Evolutionary conservation across 2,113 vertebrate genomes (phyloP), one percentile per base, ranked within the genome.

Genomic region (Okapia johnstoni): DNA sequence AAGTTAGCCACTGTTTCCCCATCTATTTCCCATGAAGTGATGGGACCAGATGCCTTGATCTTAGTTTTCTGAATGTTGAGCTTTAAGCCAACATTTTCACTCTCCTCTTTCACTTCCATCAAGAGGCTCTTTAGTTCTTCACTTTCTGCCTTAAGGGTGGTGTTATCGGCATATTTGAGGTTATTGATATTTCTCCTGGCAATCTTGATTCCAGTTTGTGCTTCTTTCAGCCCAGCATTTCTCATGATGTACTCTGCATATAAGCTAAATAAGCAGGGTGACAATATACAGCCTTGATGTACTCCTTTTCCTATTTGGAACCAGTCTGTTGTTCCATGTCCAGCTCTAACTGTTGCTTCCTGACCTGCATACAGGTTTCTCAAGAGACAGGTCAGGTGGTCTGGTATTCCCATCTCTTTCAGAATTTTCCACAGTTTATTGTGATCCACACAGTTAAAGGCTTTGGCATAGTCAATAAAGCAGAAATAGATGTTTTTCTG

Each of bases 191-290:
- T 63, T 63, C 7, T 63, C 15, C 61, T 2, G 0, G 7, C 30
- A 33, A 17, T 63, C 30, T 33, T 17, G 61, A 33, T 63, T 63
- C 15, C 61, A 63, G 30, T 15, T 63, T 63, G 61, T 63, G 61
- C 1, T 63, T 63, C 61, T 3, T 63, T 15, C 15, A n/a, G 61
- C 15, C 7, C 30, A n/a, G 30, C 1, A 0, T 63, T 63, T n/a
- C 15, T 63, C 61, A n/a, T 63, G 61, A 63, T n/a, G 30, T 63
- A 4, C 61, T n/a, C 61, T 63, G 30, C 30, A 33, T 33, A 33
- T 4, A 33, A 33, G 30, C 33, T 63, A 63, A 63, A 63, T 8
- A 63, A 63, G 60, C 6, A 63, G 28, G 13, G 28, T 30, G 60
- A 61, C 60, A 61, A 61, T 16, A 33, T 33, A 61, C 14, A 61